Conservation (phyloP, 2,113 vertebrate genomes). For the Pollimyrus isidori region DNA sequence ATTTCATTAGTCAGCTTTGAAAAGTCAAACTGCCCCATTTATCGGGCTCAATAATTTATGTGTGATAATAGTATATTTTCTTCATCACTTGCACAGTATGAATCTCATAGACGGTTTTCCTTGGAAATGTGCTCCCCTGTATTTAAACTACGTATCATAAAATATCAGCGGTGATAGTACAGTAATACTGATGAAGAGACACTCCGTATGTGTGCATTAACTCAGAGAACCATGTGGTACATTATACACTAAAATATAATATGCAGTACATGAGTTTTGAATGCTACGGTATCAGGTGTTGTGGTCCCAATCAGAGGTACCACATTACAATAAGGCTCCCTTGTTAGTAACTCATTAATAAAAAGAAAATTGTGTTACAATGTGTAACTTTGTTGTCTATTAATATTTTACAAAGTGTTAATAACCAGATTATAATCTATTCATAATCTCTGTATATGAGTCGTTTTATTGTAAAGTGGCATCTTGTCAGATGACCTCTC, state of each 20-base stretch:
- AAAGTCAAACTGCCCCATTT: not conserved
- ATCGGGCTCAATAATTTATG: not conserved
- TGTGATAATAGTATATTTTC: not conserved
- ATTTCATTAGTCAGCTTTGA: not conserved
- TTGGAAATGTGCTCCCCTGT: not conserved
- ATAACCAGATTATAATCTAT: too few relatives aligned
- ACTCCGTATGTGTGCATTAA: not conserved
- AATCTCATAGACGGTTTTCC: not conserved
- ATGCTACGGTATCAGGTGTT: not conserved
- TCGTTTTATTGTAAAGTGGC: too few relatives aligned
- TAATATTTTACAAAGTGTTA: too few relatives aligned
- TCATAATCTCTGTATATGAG: too few relatives aligned
- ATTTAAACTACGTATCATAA: not conserved
- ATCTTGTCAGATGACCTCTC: not conserved
- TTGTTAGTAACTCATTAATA: too few relatives aligned
- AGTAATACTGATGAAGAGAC: not conserved
- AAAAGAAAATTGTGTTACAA: too few relatives aligned
- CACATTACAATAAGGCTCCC: too few relatives aligned
- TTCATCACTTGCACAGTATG: not conserved
- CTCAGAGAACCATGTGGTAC: not conserved
- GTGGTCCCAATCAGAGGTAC: not conserved
- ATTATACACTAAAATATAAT: not conserved
- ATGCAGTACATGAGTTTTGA: not conserved
- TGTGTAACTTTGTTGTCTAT: too few relatives aligned
- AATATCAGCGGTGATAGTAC: not conserved